Evolutionary conservation across 53 echinoderm and acorn worm species (phyloP).

Genomic region (Arbacia lixula): DNA sequence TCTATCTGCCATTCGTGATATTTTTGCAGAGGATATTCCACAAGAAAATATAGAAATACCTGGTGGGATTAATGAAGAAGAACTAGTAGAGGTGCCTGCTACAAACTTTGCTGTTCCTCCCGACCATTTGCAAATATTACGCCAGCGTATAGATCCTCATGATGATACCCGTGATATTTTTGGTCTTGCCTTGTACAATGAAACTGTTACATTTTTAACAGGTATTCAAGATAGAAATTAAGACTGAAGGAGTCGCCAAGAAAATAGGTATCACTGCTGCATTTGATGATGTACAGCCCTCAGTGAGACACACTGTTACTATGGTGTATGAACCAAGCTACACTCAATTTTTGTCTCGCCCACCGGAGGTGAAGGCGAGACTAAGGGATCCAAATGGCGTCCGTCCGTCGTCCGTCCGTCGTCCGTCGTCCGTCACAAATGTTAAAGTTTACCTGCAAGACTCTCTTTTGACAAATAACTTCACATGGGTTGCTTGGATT

Average conservation of each 20-base stretch:
- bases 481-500: no score
- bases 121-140: conserved; percentile 12
- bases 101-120: conserved; percentile 21
- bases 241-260: not conserved
- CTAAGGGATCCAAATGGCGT: no score
- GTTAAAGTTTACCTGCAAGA: no score
- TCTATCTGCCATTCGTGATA: conserved; percentile 25
- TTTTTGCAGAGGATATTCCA: conserved; percentile 24
- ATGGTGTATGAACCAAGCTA: not conserved
- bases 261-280: not conserved
- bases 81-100: conserved; percentile 28
- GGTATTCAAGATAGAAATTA: conserved; percentile 26
- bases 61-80: conserved; percentile 24
- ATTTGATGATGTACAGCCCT: no score
- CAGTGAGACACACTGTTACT: not conserved
- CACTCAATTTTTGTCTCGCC: no score
- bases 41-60: conserved; percentile 19
- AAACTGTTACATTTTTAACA: conserved; percentile 36
- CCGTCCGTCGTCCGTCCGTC: no score
- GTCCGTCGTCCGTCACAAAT: no score
- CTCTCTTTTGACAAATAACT: no score
- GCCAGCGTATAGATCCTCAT: conserved; percentile 11
- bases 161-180: conserved; percentile 12
- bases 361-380: no score
- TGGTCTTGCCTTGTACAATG: conserved; percentile 15